phyloP scores from a whole-genome alignment of 2,797 vertebrate species.

The Dallia pectoralis region DNA sequence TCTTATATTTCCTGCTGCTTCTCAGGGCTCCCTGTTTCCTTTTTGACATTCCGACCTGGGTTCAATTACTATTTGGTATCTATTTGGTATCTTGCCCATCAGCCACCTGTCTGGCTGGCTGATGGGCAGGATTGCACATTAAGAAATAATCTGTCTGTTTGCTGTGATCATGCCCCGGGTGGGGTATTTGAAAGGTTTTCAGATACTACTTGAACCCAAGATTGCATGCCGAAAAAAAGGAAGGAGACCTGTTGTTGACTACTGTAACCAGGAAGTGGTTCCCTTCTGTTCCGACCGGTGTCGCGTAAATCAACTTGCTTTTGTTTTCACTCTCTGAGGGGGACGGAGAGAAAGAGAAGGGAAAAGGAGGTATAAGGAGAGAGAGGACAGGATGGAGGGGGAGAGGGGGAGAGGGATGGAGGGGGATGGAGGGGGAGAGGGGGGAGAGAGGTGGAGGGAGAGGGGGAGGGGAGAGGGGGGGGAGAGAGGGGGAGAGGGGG shows the following conservation, averaged over 20 bases:
- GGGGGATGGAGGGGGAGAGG: conserved; percentile 21
- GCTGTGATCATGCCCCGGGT: neutral
- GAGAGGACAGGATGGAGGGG: neutral
- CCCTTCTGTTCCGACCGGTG: conserved; percentile 60
- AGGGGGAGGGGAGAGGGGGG: conserved; percentile 20
- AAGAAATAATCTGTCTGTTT: neutral
- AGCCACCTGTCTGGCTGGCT: neutral
- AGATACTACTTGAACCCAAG: neutral
- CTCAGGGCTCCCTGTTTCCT: conserved; percentile 33
- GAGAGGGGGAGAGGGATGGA: conserved; percentile 11
- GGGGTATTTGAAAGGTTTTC: neutral
- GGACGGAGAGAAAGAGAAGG: neutral
- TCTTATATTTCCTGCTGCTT: conserved; percentile 41
- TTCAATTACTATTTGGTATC: neutral
- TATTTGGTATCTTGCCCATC: no score
- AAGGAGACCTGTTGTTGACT: conserved; percentile 72
- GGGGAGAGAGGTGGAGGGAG: conserved; percentile 9
- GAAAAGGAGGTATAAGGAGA: neutral
- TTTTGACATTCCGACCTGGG: conserved; percentile 8
- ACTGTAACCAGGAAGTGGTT: conserved; percentile 81
- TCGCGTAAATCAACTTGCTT: conserved; percentile 69
- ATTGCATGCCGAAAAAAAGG: no score
- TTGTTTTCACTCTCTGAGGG: conserved; percentile 73
- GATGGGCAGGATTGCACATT: neutral
- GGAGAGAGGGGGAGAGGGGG: conserved; percentile 28